These are phyloP conservation scores for Diplosoma virens DNA, from an alignment of 23 tunicate species.

Conservation along the genomic window DNA sequence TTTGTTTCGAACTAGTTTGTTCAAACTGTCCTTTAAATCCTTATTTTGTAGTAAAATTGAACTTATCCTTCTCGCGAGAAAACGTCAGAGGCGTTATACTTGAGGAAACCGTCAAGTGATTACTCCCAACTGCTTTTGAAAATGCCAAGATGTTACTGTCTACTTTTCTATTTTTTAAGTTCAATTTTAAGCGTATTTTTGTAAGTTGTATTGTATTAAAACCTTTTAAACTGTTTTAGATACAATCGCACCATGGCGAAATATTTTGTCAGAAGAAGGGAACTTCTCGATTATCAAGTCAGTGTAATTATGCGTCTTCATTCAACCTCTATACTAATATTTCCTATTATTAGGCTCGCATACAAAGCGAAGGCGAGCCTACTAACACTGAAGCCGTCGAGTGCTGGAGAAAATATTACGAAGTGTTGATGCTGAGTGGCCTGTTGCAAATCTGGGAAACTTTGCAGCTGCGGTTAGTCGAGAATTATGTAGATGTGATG, in stretches of 20 bases:
- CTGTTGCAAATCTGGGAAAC: constrained; percentile 95
- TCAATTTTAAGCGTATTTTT: too few relatives aligned
- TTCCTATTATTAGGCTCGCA: constrained; percentile 51
- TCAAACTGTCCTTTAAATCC: too few relatives aligned
- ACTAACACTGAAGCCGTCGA: constrained; percentile 93
- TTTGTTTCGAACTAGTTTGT: too few relatives aligned
- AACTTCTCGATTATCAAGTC: constrained; percentile 88
- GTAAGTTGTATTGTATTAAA: too few relatives aligned
- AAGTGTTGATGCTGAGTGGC: constrained; percentile 92
- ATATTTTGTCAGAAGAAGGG: constrained; percentile 74
- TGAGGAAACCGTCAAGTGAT: too few relatives aligned
- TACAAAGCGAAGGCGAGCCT: constrained; percentile 90
- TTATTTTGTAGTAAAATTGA: too few relatives aligned
- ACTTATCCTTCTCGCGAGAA: too few relatives aligned
- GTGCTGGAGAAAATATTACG: constrained; percentile 94
- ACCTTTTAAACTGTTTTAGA: too few relatives aligned
- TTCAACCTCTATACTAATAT: neutral
- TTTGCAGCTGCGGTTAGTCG: constrained; percentile 65
- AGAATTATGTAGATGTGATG: neutral
- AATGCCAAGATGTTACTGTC: too few relatives aligned
- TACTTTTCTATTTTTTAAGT: too few relatives aligned
- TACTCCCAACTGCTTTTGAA: too few relatives aligned
- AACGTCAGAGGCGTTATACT: too few relatives aligned
- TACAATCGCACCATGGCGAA: constrained; percentile 94
- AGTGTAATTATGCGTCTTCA: neutral